Base-by-base conservation (phyloP, 1,140 invertebrate species). In the Nymphalis io region DNA sequence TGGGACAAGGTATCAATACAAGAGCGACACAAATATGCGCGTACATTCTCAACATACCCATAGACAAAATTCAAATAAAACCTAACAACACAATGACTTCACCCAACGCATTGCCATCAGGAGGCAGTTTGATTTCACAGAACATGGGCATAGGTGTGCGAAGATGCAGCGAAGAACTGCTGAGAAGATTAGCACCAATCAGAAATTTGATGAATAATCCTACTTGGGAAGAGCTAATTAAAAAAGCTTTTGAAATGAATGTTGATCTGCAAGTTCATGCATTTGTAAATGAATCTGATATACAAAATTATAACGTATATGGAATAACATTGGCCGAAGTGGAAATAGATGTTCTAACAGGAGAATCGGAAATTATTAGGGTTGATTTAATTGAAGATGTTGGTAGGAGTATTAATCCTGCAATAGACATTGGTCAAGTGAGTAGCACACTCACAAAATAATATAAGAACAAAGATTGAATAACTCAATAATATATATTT, bases 381-480 rank as follows among this genome's bases (percentile, higher is more conserved):
- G 40, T 42, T 12, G 40, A 42, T 42, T 93, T 96, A 6, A 80
- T 96, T 21, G 95, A 96, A 90, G 96, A 97, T 85, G 93, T 93
- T 13, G 96, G 96, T 0, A 88, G 93, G 62, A 96, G 95, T 87
- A 78, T 96, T 42, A 97, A 93, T 88, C 96, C 96, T 1, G 84
- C 93, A 74, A 89, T 97, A 42, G 97, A 98, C 84, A 87, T 98
- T 59, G 97, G 97, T n/a, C 97, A 98, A 89, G 85, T 94, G 64
- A 81, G 73, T 64, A 16, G 11, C 33, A 42, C 5, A 2, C 33
- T 16, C 15, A 38, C 15, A 57, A 1, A 16, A 57, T 13, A 38
- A 18, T 55, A 20, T 18, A 48, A 48, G n/a, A 16, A 10, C 15
- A 15, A 15, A n/a, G 4, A 44, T 44, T 15, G 4, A n/a, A 44